Conservation (phyloP, 2,888 invertebrate genomes). For the Caenorhabditis becei region DNA sequence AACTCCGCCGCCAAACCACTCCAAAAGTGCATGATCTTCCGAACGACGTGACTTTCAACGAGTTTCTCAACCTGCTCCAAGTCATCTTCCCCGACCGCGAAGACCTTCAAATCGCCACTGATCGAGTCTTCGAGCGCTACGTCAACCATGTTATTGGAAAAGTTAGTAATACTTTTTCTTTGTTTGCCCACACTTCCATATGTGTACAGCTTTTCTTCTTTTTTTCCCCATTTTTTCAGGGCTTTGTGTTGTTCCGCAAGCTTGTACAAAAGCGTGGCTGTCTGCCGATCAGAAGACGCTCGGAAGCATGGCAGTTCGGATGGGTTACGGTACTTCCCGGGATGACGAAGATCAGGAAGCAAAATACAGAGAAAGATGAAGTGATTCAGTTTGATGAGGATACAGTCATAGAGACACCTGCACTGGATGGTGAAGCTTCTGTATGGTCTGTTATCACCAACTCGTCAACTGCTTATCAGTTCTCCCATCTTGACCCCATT, state of each 20-base stretch:
- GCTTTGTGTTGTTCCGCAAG: constrained; percentile 58
- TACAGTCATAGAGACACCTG: constrained; percentile 44
- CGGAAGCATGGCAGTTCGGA: constrained; percentile 45
- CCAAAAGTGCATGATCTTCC: constrained; percentile 64
- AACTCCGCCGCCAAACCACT: constrained; percentile 63
- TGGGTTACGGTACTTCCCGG: constrained; percentile 60
- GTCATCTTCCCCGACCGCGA: constrained; percentile 61
- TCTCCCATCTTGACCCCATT: constrained; percentile 58
- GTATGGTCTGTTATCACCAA: constrained; percentile 42
- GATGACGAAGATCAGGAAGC: constrained; percentile 37
- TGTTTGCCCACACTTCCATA: too few relatives aligned
- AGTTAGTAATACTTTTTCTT: constrained; percentile 7
- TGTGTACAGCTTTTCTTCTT: background rate
- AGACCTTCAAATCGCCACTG: constrained; percentile 61
- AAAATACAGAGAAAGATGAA: constrained; percentile 43
- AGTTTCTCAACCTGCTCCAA: constrained; percentile 63
- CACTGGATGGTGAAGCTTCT: constrained; percentile 27
- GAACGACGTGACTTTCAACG: constrained; percentile 68
- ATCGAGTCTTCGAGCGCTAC: constrained; percentile 64
- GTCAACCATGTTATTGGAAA: constrained; percentile 66
- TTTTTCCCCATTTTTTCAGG: constrained; percentile 41
- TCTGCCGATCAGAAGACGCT: constrained; percentile 22
- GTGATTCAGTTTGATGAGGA: constrained; percentile 54
- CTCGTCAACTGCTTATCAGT: constrained; percentile 37
- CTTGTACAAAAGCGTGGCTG: constrained; percentile 40